Evolutionary conservation across 1,140 invertebrate genomes (phyloP), one percentile per base, ranked within the genome.

Genomic region (Heliconius nattereri): DNA sequence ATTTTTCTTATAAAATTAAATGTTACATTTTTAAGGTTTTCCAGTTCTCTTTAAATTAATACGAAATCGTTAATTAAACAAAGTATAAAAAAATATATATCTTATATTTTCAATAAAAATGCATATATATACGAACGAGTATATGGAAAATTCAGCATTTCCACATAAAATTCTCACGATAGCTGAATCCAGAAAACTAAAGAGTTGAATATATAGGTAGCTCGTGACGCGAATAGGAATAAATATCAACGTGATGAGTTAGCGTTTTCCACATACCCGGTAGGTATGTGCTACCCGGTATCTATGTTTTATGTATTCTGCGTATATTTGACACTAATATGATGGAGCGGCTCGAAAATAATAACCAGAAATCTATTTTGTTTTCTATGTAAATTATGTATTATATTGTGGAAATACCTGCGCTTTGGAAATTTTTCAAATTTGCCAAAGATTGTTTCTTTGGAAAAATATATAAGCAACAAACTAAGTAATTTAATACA

Each of bases 221-320:
- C 23, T 66, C 60, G 26, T 66, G 60, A 29, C 60, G 60, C 29
- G 60, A 66, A 66, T 66, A 29, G 26, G 26, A 66, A 66, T 66
- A 66, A 66, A 66, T 66, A 66, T 66, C 23, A 66, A 66, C 60
- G 26, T 5, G 60, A 66, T 66, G 60, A 66, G 60, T 66, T 66
- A 29, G 60, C 60, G 9, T 29, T 66, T 66, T 29, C 9, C 13
- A 26, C 9, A 29, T 29, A 66, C 3, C 26, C 23, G 9, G 60
- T 66, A 35, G 57, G 8, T 57, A 57, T 35, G 32, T 35, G 5
- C 7, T 35, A 35, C 32, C 6, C 32, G n/a, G n/a, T 57, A 57
- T 11, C 26, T 66, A 66, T 29, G 60, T 66, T 66, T 66, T 66
- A 29, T 66, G 60, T 66, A 66, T 66, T 11, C 9, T 66, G 2